phyloP scores from a whole-genome alignment of 2,113 vertebrate species.

The Rhadina sibilatrix region DNA sequence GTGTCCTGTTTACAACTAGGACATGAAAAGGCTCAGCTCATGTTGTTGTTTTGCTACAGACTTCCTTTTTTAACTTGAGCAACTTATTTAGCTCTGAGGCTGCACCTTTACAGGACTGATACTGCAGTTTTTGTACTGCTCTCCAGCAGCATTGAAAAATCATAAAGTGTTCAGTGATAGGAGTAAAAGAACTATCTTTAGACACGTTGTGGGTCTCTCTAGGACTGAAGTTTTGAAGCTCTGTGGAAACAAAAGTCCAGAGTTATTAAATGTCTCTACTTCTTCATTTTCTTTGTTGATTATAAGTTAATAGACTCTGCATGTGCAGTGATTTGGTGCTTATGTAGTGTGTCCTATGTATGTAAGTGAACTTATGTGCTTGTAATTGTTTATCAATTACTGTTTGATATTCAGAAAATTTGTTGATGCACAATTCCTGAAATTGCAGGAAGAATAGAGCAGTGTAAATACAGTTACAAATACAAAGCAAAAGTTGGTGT shows the following conservation, averaged over 20 bases:
- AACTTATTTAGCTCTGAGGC: not conserved
- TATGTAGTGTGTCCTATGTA: not conserved
- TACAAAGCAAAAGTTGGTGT: not conserved
- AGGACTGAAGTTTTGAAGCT: not conserved
- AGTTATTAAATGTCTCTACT: not conserved
- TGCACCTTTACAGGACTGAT: not conserved
- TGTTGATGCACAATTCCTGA: not conserved
- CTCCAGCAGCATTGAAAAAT: not conserved
- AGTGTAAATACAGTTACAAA: not conserved
- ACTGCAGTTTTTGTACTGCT: not conserved
- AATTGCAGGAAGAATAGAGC: not conserved
- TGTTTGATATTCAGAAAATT: not conserved
- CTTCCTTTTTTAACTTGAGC: not conserved
- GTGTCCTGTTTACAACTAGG: not conserved
- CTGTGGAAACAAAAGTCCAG: not conserved
- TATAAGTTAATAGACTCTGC: not conserved
- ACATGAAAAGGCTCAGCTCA: not conserved
- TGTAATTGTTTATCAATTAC: not conserved
- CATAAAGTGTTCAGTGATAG: not conserved
- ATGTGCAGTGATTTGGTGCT: not conserved
- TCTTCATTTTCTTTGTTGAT: not conserved
- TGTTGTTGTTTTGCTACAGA: not conserved
- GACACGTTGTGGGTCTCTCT: not conserved
- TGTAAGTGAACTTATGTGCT: not conserved
- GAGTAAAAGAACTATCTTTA: not conserved